Percentiles rank a stretch among this genome's conserved stretches.
Conservation (phyloP, 1,140 invertebrate species). For the Atopsyche davidsoni region DNA sequence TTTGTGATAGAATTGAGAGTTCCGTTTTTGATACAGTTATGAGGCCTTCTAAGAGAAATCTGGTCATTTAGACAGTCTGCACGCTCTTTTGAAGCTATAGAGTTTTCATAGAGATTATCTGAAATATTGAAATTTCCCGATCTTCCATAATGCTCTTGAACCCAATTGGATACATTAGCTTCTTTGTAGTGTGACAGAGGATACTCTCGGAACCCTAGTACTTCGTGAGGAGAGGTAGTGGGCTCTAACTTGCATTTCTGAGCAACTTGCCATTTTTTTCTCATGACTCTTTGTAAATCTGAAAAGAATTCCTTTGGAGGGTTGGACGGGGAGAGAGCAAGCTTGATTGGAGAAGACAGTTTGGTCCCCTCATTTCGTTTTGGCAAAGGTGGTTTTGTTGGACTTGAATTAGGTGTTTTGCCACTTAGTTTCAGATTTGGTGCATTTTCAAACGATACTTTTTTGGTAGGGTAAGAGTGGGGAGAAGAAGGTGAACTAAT, state of each 20-base stretch:
- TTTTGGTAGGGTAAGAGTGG: too few species aligned
- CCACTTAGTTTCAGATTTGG: too few species aligned
- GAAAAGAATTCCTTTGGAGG: slow-evolving; percentile 79
- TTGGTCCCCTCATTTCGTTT: slow-evolving; percentile 68
- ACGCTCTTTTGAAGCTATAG: slow-evolving; percentile 25
- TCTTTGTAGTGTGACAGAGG: slow-evolving; percentile 67
- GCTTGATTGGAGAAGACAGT: slow-evolving; percentile 66
- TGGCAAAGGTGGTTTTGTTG: slow-evolving; percentile 54
- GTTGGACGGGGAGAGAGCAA: slow-evolving; percentile 62
- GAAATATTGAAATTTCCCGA: slow-evolving; percentile 25
- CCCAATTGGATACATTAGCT: slow-evolving; percentile 82
- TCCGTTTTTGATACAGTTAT: neutral
- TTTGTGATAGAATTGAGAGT: slow-evolving; percentile 10
- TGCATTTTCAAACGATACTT: too few species aligned
- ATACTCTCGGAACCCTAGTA: slow-evolving; percentile 80
- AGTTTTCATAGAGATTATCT: slow-evolving; percentile 39
- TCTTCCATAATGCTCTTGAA: slow-evolving; percentile 77
- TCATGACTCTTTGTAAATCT: slow-evolving; percentile 84
- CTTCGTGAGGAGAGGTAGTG: slow-evolving; percentile 81
- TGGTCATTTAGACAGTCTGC: too few species aligned
- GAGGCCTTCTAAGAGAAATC: too few species aligned
- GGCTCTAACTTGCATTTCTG: slow-evolving; percentile 84
- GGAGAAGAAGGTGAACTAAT: too few species aligned
- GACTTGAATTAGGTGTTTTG: neutral
- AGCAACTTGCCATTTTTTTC: slow-evolving; percentile 89